Evolutionary conservation across 2,888 invertebrate species (phyloP).

Genomic region (Hemithea aestivaria): DNA sequence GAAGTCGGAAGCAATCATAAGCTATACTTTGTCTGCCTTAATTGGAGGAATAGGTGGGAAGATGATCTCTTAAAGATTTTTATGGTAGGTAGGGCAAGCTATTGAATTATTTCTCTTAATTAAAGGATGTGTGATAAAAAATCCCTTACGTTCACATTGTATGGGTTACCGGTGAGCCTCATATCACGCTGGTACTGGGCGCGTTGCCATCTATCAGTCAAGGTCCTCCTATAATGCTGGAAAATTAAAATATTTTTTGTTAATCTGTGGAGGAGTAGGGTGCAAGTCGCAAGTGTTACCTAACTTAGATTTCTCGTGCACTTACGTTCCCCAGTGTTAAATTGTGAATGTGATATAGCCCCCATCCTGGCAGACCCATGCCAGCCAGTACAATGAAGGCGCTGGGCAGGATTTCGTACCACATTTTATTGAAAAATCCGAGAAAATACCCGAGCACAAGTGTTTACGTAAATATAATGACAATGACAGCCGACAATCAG

Average conservation of each 20-base stretch:
- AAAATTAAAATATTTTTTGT: slow-evolving; percentile 28
- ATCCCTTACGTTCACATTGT: slow-evolving; percentile 75
- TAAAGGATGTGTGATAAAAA: no score
- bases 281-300: slow-evolving; percentile 45
- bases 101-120: no score
- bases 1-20: no score
- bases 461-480: slow-evolving; percentile 22
- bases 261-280: slow-evolving; percentile 8
- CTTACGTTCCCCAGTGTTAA: slow-evolving; percentile 81
- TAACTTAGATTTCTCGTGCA: slow-evolving; percentile 61
- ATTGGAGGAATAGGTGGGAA: no score
- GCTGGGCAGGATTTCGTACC: slow-evolving; percentile 86
- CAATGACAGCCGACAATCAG: slow-evolving; percentile 19
- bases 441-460: slow-evolving; percentile 25
- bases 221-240: slow-evolving; percentile 78
- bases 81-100: no score
- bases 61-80: no score
- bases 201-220: slow-evolving; percentile 74
- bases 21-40: no score
- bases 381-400: slow-evolving; percentile 79
- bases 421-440: slow-evolving; percentile 70
- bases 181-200: slow-evolving; percentile 80
- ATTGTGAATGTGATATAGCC: slow-evolving; percentile 81
- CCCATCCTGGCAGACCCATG: slow-evolving; percentile 80
- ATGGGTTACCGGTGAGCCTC: slow-evolving; percentile 80